phyloP scores from a whole-genome alignment of 2,888 invertebrate species.

The Gymnosoma rotundatum region DNA sequence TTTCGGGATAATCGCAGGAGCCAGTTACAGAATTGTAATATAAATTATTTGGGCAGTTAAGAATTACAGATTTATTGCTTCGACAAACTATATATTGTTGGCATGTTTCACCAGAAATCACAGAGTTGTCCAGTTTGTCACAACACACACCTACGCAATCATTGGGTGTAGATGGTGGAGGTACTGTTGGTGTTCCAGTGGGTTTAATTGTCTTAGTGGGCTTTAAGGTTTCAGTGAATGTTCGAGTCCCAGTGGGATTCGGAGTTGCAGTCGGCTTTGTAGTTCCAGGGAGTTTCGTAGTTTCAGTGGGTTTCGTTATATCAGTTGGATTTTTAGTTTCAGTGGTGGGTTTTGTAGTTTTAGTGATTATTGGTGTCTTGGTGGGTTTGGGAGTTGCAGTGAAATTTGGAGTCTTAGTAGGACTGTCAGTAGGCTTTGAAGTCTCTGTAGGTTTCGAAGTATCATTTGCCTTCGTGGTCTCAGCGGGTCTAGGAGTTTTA shows the following conservation, averaged over 20 bases:
- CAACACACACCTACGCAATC: constrained; percentile 65
- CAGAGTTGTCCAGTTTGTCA: constrained; percentile 38
- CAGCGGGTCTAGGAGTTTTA: not conserved
- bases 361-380: constrained; percentile 1
- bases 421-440: not conserved
- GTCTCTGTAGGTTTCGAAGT: not conserved
- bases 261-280: not conserved
- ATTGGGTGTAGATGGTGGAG: constrained; percentile 30
- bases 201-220: not conserved
- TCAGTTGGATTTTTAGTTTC: constrained; percentile 56
- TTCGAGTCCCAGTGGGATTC: not conserved
- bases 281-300: not conserved
- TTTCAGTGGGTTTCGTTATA: not conserved
- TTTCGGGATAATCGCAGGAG: constrained; percentile 75
- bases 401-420: not conserved
- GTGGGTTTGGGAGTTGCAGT: not conserved
- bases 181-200: constrained; percentile 6
- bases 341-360: constrained; percentile 12
- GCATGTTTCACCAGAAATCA: constrained; percentile 62
- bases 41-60: constrained; percentile 74
- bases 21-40: constrained; percentile 71
- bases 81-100: constrained; percentile 71
- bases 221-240: not conserved
- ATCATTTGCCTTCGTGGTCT: not conserved
- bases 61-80: constrained; percentile 50